Evolutionary conservation across 2,113 vertebrate genomes (phyloP).

Genomic region (Onychostoma macrolepis): DNA sequence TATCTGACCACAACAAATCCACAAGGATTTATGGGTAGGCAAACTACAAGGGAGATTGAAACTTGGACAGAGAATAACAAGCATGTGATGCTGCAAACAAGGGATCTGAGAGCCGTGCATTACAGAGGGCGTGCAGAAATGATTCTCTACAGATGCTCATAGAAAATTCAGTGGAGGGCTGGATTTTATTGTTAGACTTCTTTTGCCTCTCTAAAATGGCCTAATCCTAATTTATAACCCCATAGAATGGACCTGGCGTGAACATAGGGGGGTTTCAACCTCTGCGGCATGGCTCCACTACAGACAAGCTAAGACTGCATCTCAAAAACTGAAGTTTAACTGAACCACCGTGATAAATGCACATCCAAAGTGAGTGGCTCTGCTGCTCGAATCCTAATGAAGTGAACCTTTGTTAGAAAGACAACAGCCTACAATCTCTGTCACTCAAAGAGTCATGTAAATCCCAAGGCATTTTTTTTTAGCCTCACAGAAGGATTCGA

Average conservation of each 20-base stretch:
- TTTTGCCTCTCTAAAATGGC: not conserved
- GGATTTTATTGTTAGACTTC: not conserved
- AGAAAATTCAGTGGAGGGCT: not conserved
- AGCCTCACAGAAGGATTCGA: constrained; percentile 60
- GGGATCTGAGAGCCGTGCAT: not conserved
- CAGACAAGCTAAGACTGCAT: constrained; percentile 54
- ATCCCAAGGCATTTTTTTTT: constrained; percentile 61
- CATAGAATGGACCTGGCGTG: constrained; percentile 14
- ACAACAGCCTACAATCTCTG: constrained; percentile 67
- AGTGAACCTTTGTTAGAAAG: constrained; percentile 76
- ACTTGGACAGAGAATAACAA: constrained; percentile 25
- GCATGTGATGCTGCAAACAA: constrained; percentile 15
- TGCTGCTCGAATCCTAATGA: constrained; percentile 77
- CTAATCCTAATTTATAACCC: constrained; percentile 20
- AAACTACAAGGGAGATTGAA: constrained; percentile 41
- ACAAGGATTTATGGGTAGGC: constrained; percentile 28
- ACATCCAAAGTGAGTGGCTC: constrained; percentile 56
- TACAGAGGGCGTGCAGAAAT: not conserved
- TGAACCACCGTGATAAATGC: constrained; percentile 70
- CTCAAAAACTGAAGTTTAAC: constrained; percentile 59
- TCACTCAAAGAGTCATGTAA: constrained; percentile 67
- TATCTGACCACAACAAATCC: constrained; percentile 38
- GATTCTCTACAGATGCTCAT: not conserved
- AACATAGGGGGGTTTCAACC: constrained; percentile 48
- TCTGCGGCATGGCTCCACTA: constrained; percentile 60